Conservation (phyloP, 1,140 invertebrate species). For the Wiebesia pumilae region DNA sequence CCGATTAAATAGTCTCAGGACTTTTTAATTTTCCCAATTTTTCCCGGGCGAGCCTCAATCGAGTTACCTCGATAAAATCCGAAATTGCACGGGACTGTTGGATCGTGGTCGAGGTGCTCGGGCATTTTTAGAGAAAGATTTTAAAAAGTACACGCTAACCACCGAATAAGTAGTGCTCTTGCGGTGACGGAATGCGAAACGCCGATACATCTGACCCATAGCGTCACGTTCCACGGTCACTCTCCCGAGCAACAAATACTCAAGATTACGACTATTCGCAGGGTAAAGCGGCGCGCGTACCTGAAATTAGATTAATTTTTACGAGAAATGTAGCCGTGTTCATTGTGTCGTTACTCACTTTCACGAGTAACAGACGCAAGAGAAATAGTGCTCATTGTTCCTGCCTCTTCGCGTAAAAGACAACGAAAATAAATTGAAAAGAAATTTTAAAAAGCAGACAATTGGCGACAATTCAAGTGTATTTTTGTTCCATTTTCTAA, state of each 20-base stretch:
- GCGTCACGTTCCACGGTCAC: too few relatives aligned
- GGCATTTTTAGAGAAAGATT: too few relatives aligned
- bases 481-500: slow-evolving; percentile 44
- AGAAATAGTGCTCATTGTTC: neutral
- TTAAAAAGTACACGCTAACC: too few relatives aligned
- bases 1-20: neutral
- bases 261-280: neutral
- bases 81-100: too few relatives aligned
- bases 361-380: neutral
- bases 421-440: slow-evolving; percentile 4
- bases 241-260: neutral
- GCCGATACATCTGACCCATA: too few relatives aligned
- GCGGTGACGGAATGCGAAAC: too few relatives aligned
- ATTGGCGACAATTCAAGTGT: slow-evolving; percentile 36
- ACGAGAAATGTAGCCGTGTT: neutral
- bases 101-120: too few relatives aligned
- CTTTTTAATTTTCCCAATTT: neutral
- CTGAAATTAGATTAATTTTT: neutral
- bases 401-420: neutral
- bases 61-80: too few relatives aligned
- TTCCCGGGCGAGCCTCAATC: too few relatives aligned
- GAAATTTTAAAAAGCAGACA: slow-evolving; percentile 19
- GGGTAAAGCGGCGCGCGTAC: neutral
- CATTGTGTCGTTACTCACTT: neutral
- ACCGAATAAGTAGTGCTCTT: too few relatives aligned